Evolutionary conservation across 2,888 invertebrate species (phyloP).

Genomic region (Anodontia alba): DNA sequence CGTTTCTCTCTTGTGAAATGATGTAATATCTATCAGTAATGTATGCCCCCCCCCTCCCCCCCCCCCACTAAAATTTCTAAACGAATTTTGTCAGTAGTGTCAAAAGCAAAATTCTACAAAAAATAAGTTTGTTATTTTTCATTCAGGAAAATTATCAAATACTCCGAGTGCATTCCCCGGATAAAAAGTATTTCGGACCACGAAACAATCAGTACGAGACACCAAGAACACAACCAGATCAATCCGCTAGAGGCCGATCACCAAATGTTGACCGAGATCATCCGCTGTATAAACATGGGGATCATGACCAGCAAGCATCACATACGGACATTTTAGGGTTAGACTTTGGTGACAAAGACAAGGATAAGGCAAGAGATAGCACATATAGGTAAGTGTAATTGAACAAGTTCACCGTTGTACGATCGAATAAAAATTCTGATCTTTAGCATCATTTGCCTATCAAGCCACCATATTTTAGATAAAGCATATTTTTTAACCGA

Average conservation of each 20-base stretch:
- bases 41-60: too few species aligned
- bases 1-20: too few species aligned
- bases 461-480: too few species aligned
- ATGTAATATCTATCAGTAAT: too few species aligned
- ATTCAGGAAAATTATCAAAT: slow-evolving; percentile 46
- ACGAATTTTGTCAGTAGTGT: too few species aligned
- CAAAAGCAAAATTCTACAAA: too few species aligned
- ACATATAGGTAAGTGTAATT: slow-evolving; percentile 39
- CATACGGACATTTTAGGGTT: slow-evolving; percentile 47
- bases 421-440: too few species aligned
- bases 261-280: not conserved
- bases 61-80: too few species aligned
- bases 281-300: not conserved
- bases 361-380: slow-evolving; percentile 43
- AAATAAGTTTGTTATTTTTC: too few species aligned
- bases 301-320: slow-evolving; percentile 26
- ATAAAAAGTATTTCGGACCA: slow-evolving; percentile 20
- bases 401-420: too few species aligned
- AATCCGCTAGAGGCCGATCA: not conserved
- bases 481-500: too few species aligned
- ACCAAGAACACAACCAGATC: not conserved
- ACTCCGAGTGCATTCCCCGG: slow-evolving; percentile 42
- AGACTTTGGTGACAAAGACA: slow-evolving; percentile 41
- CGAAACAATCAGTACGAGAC: not conserved
- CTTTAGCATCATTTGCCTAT: too few species aligned